Percentiles rank a stretch among this genome's conserved stretches.
phyloP scores from a whole-genome alignment of 2,888 invertebrate species.

The Antitype chi region DNA sequence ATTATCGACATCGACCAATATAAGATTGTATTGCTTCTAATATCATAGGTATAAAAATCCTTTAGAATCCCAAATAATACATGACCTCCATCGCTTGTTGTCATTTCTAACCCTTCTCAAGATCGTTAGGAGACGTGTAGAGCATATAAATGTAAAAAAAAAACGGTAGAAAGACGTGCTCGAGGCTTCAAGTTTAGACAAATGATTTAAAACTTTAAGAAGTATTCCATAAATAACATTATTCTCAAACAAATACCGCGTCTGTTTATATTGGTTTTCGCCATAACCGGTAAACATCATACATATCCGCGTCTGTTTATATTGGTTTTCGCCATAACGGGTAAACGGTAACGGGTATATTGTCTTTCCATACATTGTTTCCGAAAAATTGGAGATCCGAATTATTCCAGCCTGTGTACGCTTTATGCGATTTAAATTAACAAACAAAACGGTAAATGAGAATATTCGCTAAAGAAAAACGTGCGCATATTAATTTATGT shows the following conservation, averaged over 20 bases:
- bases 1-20: conserved; percentile 12
- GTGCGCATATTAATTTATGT: conserved; percentile 23
- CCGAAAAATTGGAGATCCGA: background rate
- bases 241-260: background rate
- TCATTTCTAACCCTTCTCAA: conserved; percentile 81
- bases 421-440: conserved; percentile 19
- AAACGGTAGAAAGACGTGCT: conserved; percentile 36
- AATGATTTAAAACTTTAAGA: background rate
- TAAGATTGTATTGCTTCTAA: conserved; percentile 60
- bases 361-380: conserved; percentile 4
- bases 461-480: conserved; percentile 15
- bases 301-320: background rate
- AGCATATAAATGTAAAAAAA: conserved; percentile 72
- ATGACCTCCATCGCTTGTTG: conserved; percentile 77
- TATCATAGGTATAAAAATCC: conserved; percentile 72
- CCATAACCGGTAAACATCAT: background rate
- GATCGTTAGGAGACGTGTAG: conserved; percentile 72
- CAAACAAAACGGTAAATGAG: conserved; percentile 16
- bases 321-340: background rate
- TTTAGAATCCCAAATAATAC: conserved; percentile 76
- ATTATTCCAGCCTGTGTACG: background rate
- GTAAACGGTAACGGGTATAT: background rate
- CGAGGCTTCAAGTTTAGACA: background rate
- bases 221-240: background rate
- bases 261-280: background rate